A percentile compares a stretch with the other conserved stretches of the same genome.
These are phyloP conservation scores for Catharus bicknelli DNA, from an alignment of 2,113 vertebrate genomes.

Conservation along the genomic window DNA sequence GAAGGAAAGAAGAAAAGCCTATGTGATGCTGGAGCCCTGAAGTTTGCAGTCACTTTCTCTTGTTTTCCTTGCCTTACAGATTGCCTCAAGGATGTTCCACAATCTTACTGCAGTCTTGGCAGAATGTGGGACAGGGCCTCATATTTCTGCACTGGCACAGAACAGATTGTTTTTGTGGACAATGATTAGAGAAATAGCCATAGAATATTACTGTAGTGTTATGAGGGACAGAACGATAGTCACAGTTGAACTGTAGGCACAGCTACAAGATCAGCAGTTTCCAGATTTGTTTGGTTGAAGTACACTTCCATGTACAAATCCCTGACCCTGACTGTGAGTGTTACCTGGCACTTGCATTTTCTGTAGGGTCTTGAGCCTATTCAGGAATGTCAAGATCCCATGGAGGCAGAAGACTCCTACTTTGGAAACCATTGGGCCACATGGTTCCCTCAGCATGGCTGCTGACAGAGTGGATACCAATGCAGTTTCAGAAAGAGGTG, in stretches of 20 bases:
- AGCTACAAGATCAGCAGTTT: not conserved
- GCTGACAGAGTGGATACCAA: not conserved
- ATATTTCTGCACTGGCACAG: not conserved
- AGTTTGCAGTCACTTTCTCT: not conserved
- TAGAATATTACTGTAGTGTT: not conserved
- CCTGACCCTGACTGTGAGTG: not conserved
- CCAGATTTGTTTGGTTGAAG: not conserved
- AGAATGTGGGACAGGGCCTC: conserved; percentile 39
- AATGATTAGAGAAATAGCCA: not conserved
- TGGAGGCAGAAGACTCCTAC: not conserved
- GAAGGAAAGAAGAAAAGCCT: not conserved
- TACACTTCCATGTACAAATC: accelerated
- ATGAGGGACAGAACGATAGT: not conserved
- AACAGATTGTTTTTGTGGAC: not conserved
- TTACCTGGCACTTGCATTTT: not conserved
- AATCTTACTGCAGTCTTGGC: not conserved
- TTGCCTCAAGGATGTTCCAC: not conserved
- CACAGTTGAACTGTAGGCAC: not conserved
- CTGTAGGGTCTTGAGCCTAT: not conserved
- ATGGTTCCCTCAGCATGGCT: not conserved
- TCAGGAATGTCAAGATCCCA: not conserved
- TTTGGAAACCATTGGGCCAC: not conserved
- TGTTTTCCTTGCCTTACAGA: not conserved
- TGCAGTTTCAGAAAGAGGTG: not conserved
- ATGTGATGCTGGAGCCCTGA: not conserved